Evolutionary conservation across 2,113 vertebrate genomes (phyloP).

Genomic region (Helogale parvula): DNA sequence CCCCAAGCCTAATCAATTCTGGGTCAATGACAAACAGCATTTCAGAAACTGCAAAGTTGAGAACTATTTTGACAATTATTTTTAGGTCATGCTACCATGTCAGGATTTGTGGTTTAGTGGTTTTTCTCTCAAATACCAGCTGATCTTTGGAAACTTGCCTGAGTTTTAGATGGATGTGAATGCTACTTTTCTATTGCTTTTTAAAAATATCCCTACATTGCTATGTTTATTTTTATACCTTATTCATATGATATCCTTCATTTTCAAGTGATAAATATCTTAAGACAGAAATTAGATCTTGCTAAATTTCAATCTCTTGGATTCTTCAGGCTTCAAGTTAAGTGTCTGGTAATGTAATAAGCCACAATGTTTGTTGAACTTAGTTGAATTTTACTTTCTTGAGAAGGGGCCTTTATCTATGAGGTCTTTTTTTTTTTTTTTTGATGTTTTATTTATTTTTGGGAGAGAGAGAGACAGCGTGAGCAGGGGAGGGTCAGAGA

Average conservation of each 20-base stretch:
- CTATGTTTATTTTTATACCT: conserved; percentile 26
- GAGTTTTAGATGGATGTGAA: conserved; percentile 9
- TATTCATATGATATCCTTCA: not conserved
- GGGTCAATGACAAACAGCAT: conserved; percentile 49
- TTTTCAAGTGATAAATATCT: conserved; percentile 48
- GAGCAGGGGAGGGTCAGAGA: too few relatives aligned
- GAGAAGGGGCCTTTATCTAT: not conserved
- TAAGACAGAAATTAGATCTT: conserved; percentile 31
- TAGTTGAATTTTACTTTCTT: conserved; percentile 3
- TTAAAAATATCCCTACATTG: not conserved
- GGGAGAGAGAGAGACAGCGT: too few relatives aligned
- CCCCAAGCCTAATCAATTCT: conserved; percentile 56
- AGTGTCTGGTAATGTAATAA: not conserved
- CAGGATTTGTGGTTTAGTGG: conserved; percentile 44
- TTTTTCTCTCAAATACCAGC: conserved; percentile 59
- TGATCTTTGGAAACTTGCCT: conserved; percentile 34
- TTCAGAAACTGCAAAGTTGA: conserved; percentile 43
- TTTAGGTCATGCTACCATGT: conserved; percentile 35
- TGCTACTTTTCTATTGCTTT: not conserved
- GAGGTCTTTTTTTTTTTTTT: not conserved
- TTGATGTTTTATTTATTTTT: too few relatives aligned
- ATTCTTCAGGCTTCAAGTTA: not conserved
- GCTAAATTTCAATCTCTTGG: conserved; percentile 23
- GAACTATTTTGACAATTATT: conserved; percentile 54
- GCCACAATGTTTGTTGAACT: not conserved